Base-by-base conservation (phyloP, 2,113 vertebrate species). In the Natator depressus region DNA sequence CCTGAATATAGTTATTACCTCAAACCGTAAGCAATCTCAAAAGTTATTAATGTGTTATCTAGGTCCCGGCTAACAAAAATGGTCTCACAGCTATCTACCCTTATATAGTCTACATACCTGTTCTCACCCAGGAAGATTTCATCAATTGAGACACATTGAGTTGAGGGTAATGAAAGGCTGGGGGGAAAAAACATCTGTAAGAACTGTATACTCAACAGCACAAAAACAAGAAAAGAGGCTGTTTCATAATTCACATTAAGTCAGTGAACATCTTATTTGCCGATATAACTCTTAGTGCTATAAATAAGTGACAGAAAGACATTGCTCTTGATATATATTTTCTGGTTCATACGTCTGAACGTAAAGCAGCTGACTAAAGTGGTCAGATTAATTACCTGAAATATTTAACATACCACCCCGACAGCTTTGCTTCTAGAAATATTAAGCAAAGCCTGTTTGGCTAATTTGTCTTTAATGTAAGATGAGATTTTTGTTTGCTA, bases 101-200 rank as follows among this genome's bases (percentile, higher is more conserved):
- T 85, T 24, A 4, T 25, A 87, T 82, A 82, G 17, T 9, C 5
- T 83, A 97, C 98, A 2, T 98, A 99, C 99, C 99, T 99, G 99
- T 99, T 98, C 98, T 99, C 82, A 99, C 98, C 99, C 99, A 99
- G 17, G 99, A 99, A 79, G 99, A 99, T 94, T 99, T 99, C 96
- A 99, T 98, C 96, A 99, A 8, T 62, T 99, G 99, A 86, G 99
- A 99, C 89, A 99, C 98, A 91, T 99, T 99, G 90, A 99, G 98
- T 96, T 99, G 99, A 14, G 99, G 99, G 95, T 99, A 99, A 98
- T 99, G 98, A 96, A 99, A 99, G 85, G 99, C 99, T 99, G 91
- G 46, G 50, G 22, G 42, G n/a, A 19, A 81, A 88, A 94, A 93
- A 90, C 20, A 97, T 78, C 51, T 0, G 0, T 97, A 93, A 97